Conservation (phyloP, 2,888 invertebrate genomes). For the Chrysodeixis includens region DNA sequence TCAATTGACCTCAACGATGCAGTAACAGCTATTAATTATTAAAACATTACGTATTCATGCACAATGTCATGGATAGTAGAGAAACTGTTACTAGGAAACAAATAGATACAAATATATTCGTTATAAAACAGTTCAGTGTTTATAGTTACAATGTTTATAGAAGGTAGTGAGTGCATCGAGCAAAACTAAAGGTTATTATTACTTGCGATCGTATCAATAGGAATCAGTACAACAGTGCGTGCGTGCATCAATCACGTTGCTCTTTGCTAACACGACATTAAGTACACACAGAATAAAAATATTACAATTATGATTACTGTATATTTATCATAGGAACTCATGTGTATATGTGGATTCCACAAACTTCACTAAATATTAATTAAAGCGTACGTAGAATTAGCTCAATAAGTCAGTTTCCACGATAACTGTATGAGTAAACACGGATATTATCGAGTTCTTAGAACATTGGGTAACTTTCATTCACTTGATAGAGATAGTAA, state of each 20-base stretch:
- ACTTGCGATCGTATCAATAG: not conserved
- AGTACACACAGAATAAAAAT: not conserved
- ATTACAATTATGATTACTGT: not conserved
- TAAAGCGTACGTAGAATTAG: not conserved
- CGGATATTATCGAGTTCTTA: not conserved
- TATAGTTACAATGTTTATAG: not conserved
- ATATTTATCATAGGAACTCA: not conserved
- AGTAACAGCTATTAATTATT: not conserved
- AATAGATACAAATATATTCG: not conserved
- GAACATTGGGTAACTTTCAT: not conserved
- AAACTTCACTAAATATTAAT: not conserved
- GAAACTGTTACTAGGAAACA: not conserved
- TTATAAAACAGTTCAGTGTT: not conserved
- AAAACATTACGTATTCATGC: too few species aligned
- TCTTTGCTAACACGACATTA: not conserved
- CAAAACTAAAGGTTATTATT: not conserved
- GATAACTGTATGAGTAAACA: conserved; percentile 8
- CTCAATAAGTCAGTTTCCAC: not conserved
- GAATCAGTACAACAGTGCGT: not conserved
- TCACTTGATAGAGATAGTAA: not conserved
- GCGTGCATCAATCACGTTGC: not conserved
- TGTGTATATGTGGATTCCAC: not conserved
- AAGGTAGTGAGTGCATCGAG: not conserved
- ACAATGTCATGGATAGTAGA: too few species aligned
- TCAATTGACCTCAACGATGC: not conserved